These are phyloP conservation scores for Helogale parvula DNA, from an alignment of 2,113 vertebrate genomes.

Conservation along the genomic window DNA sequence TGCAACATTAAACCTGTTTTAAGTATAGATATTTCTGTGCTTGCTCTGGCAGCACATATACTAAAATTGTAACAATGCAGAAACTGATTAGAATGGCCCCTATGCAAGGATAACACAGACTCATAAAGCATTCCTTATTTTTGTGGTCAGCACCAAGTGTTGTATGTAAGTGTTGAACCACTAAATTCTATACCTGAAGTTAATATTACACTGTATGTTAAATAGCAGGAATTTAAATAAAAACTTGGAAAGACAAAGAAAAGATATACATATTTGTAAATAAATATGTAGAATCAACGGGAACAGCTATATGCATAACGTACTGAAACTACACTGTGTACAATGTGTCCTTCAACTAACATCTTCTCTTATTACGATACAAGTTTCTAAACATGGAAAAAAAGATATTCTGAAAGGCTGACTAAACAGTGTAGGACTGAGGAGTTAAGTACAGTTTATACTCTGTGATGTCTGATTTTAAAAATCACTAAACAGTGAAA, in stretches of 20 bases:
- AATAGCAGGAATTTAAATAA: neutral
- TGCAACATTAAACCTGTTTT: neutral
- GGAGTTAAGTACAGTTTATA: neutral
- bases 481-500: conserved; percentile 9
- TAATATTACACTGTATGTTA: neutral
- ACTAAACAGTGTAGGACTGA: neutral
- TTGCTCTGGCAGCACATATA: neutral
- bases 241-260: neutral
- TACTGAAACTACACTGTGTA: neutral
- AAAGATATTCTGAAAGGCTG: neutral
- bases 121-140: neutral
- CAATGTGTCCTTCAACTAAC: neutral
- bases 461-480: neutral
- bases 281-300: neutral
- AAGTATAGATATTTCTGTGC: neutral
- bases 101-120: neutral
- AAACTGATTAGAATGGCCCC: neutral
- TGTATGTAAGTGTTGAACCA: neutral
- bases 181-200: neutral
- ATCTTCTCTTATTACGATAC: neutral
- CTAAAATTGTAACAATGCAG: neutral
- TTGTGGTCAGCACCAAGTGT: neutral
- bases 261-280: neutral
- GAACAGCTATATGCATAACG: neutral
- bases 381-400: neutral